These are phyloP conservation scores for Otus sunia DNA, from an alignment of 2,113 vertebrate genomes.

Conservation along the genomic window DNA sequence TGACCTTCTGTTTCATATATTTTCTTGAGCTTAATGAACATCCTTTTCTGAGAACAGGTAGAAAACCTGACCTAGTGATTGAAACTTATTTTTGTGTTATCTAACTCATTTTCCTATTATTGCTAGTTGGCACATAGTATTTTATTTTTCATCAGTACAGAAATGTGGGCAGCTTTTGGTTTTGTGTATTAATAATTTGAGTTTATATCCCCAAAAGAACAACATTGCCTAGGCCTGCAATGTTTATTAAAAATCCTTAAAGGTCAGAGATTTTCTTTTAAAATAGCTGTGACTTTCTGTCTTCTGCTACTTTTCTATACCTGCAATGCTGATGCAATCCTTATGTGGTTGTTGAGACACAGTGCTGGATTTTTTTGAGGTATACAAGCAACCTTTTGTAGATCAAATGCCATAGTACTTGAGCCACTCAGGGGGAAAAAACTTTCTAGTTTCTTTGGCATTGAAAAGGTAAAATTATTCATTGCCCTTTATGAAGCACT, in stretches of 20 bases:
- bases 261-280: conserved; percentile 12
- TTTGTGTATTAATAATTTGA: not conserved
- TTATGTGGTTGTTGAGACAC: not conserved
- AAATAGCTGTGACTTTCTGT: not conserved
- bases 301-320: not conserved
- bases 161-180: not conserved
- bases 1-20: not conserved
- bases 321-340: not conserved
- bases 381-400: conserved; percentile 34
- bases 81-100: not conserved
- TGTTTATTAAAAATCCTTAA: not conserved
- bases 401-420: conserved; percentile 9
- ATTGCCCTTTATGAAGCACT: conserved; percentile 47
- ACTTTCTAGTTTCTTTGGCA: conserved; percentile 2
- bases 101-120: not conserved
- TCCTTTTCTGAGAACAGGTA: not conserved
- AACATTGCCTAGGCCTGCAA: not conserved
- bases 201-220: not conserved
- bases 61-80: not conserved
- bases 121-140: not conserved
- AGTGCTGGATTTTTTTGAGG: not conserved
- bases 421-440: conserved; percentile 33
- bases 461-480: conserved; percentile 42
- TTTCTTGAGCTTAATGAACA: not conserved
- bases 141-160: not conserved